Evolutionary conservation across 2,888 invertebrate species (phyloP).

Genomic region (Labia minor): DNA sequence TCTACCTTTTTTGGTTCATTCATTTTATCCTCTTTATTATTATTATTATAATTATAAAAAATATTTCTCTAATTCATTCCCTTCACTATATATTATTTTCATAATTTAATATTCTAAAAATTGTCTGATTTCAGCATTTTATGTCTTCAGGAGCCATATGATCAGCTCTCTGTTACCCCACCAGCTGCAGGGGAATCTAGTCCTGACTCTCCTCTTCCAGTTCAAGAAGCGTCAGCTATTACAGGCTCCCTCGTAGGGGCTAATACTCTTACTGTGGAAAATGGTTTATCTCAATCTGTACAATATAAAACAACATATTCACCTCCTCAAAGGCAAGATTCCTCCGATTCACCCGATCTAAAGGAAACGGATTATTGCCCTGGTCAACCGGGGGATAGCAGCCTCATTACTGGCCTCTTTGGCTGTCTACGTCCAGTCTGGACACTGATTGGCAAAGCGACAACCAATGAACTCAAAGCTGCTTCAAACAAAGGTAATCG

Average conservation of each 20-base stretch:
- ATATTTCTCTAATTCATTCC: too few species aligned
- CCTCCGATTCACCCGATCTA: constrained; percentile 26
- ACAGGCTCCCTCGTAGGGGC: constrained; percentile 18
- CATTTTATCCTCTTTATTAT: too few species aligned
- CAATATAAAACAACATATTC: constrained; percentile 18
- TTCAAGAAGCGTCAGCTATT: constrained; percentile 16
- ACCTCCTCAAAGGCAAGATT: not conserved
- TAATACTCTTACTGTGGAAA: constrained; percentile 26
- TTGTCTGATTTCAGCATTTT: constrained; percentile 44
- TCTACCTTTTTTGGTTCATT: too few species aligned
- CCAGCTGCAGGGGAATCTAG: not conserved
- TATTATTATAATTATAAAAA: too few species aligned
- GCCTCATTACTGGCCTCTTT: constrained; percentile 72
- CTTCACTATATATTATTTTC: too few species aligned
- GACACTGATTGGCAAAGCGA: constrained; percentile 72
- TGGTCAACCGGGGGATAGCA: constrained; percentile 39
- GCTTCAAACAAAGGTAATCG: constrained; percentile 30
- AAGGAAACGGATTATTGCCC: constrained; percentile 36
- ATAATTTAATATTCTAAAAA: constrained; percentile 8
- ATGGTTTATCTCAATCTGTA: constrained; percentile 32
- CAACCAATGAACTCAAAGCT: constrained; percentile 55
- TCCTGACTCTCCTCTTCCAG: not conserved
- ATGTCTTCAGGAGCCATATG: constrained; percentile 53
- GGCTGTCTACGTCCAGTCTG: constrained; percentile 82
- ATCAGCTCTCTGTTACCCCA: constrained; percentile 36